phyloP scores from a whole-genome alignment of 2,113 vertebrate species.

The Cebidichthys violaceus region DNA sequence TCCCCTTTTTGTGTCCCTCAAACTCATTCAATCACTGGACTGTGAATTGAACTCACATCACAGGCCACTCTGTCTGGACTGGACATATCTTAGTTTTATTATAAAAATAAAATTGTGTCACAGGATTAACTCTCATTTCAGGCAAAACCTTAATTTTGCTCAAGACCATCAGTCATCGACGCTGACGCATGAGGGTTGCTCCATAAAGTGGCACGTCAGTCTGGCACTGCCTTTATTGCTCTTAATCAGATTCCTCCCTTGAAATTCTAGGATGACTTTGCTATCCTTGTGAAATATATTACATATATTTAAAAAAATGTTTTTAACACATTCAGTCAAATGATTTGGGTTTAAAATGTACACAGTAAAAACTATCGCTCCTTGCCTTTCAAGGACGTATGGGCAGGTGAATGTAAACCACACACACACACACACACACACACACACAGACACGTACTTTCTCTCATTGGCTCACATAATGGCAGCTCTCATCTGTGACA shows the following conservation, averaged over 20 bases:
- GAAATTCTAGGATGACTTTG: not conserved
- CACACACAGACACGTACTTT: not conserved
- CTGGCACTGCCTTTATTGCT: conserved; percentile 28
- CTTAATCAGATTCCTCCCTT: conserved; percentile 16
- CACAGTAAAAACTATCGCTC: not conserved
- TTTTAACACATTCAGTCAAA: not conserved
- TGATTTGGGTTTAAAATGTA: not conserved
- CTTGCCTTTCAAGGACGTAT: conserved; percentile 35
- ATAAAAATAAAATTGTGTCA: not conserved
- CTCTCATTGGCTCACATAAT: conserved; percentile 40
- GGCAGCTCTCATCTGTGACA: conserved; percentile 47
- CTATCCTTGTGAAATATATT: conserved; percentile 20
- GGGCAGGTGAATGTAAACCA: conserved; percentile 2
- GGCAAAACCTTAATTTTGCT: conserved; percentile 15
- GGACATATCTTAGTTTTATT: not conserved
- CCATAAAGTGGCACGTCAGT: conserved; percentile 10
- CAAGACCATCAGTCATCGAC: conserved; percentile 19
- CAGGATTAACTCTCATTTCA: not conserved
- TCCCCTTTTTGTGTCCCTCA: conserved; percentile 9
- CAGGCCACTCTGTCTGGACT: not conserved
- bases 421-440: not conserved
- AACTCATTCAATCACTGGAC: not conserved
- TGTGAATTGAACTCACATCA: not conserved
- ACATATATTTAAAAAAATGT: not conserved
- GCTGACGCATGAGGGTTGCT: conserved; percentile 28